A percentile compares a stretch with the other conserved stretches of the same genome.
phyloP scores from a whole-genome alignment of 2,113 vertebrate genomes.

The Mobula hypostoma region DNA sequence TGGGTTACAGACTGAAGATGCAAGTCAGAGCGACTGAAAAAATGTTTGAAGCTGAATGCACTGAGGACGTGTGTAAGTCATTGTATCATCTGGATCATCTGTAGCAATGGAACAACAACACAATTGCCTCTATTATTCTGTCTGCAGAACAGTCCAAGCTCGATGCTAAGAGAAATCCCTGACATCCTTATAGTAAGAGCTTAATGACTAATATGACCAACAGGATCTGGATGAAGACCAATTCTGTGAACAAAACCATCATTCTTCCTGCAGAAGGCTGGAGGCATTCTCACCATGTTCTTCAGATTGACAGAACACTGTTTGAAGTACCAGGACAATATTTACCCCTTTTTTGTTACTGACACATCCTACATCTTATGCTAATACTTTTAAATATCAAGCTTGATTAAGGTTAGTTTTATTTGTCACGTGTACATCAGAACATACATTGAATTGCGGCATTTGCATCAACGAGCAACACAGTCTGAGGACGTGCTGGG shows the following conservation, averaged over 20 bases:
- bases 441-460: too few relatives aligned
- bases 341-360: neutral
- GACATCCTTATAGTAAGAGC: neutral
- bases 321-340: conserved; percentile 7
- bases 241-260: neutral
- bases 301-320: neutral
- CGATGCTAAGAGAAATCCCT: neutral
- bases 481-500: too few relatives aligned
- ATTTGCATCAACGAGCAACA: too few relatives aligned
- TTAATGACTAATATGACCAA: conserved; percentile 11
- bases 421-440: too few relatives aligned
- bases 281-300: neutral
- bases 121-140: neutral
- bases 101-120: neutral
- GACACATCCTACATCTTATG: neutral
- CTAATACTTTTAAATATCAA: neutral
- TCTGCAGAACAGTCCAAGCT: neutral
- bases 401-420: neutral
- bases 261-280: neutral
- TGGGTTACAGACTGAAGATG: neutral
- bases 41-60: neutral
- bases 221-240: neutral
- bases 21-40: neutral
- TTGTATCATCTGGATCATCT: conserved; percentile 8
- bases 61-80: neutral